Evolutionary conservation across 2,113 vertebrate species (phyloP), one percentile per base, ranked within the genome.

Genomic region (Natator depressus): DNA sequence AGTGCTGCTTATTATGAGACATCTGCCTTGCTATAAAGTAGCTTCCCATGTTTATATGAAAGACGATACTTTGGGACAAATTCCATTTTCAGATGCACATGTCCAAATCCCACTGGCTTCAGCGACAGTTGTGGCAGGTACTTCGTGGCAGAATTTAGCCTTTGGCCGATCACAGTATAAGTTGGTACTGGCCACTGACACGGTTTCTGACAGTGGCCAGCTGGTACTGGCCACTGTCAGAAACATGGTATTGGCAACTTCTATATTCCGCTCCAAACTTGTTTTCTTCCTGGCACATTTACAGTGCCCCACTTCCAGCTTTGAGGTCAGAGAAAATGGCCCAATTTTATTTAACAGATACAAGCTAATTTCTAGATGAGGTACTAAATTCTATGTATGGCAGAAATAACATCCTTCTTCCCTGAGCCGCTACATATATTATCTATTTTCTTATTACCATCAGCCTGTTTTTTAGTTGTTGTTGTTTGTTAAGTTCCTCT

Each of bases 251-350:
- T 14, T 76, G 27, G 72, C 3, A 59, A 50, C 46, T 20, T 16
- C 55, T 47, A 20, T 4, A 0, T 53, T 47, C 24, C 8, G 5
- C 3, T 85, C 54, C 42, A 85, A 62, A 42, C 1, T 6, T 0
- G 3, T 27, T 42, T 72, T 38, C 49, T 57, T 29, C 22, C 54
- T 81, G 47, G 8, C 1, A 3, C 4, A 46, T 79, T 46, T 38
- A 90, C 5, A 46, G 27, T 27, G 7, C 24, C 65, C 51, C 50
- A 51, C 42, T 24, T 79, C 57, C 2, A 76, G 17, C 11, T 86
- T 47, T 25, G 9, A 4, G 3, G 4, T 24, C 19, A 65, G 38
- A 13, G 42, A 9, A 88, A 82, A 89, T 14, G 17, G 5, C 13
- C 9, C 29, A 53, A 19, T 50, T 88, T 25, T 46, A 29, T 27